Conservation (phyloP, 2,888 invertebrate species). For the Lochmaea capreae region DNA sequence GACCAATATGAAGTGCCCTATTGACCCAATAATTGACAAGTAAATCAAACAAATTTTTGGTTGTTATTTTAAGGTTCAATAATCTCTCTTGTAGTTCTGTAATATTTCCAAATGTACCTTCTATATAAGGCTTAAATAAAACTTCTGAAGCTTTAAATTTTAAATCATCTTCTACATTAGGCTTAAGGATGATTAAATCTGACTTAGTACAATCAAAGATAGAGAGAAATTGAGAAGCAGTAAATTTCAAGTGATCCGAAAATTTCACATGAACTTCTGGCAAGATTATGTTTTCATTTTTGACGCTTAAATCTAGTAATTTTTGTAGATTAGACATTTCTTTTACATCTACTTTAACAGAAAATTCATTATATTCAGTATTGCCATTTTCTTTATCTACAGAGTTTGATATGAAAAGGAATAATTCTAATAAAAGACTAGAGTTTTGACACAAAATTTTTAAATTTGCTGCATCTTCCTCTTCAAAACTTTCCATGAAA, state of each 20-base stretch:
- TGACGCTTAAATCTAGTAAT: constrained; percentile 70
- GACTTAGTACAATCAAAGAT: constrained; percentile 66
- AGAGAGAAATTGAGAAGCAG: constrained; percentile 69
- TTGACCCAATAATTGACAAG: constrained; percentile 80
- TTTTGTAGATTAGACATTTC: constrained; percentile 75
- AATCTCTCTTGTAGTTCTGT: constrained; percentile 51
- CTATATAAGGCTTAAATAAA: constrained; percentile 59
- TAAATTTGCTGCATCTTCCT: constrained; percentile 52
- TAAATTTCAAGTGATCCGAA: constrained; percentile 66
- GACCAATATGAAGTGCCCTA: constrained; percentile 67
- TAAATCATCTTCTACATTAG: constrained; percentile 61
- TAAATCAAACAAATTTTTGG: constrained; percentile 77
- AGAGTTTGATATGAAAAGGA: constrained; percentile 45
- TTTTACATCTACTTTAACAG: constrained; percentile 66
- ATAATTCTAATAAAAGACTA: constrained; percentile 57
- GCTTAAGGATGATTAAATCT: constrained; percentile 64
- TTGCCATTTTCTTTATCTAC: constrained; percentile 54
- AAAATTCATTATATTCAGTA: constrained; percentile 44
- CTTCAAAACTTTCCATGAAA: constrained; percentile 61
- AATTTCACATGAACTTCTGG: constrained; percentile 66
- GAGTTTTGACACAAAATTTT: constrained; percentile 58
- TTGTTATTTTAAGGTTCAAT: constrained; percentile 66
- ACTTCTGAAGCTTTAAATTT: constrained; percentile 62
- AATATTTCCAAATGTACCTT: constrained; percentile 49
- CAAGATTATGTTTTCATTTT: constrained; percentile 60